Percentiles rank a stretch among this genome's conserved stretches.
Evolutionary conservation across 2,113 vertebrate genomes (phyloP).

Genomic region (Saguinus imperator): DNA sequence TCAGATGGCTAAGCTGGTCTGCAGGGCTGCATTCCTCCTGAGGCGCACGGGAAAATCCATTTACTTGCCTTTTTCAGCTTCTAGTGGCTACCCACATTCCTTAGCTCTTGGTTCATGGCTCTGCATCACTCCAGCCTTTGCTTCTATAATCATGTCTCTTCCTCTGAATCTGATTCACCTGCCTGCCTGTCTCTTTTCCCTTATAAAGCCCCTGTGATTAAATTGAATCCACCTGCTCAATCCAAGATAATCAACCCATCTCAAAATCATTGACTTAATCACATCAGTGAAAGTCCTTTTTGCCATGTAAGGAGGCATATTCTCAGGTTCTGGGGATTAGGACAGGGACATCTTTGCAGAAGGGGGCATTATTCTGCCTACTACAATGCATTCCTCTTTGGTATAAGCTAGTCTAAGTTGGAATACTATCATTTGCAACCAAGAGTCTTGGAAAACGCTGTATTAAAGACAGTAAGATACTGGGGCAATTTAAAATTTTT

Average conservation of each 20-base stretch:
- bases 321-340: not conserved
- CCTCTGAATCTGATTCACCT: not conserved
- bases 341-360: not conserved
- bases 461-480: not conserved
- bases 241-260: not conserved
- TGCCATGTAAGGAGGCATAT: not conserved
- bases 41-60: not conserved
- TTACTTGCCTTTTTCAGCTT: not conserved
- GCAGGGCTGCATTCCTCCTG: not conserved
- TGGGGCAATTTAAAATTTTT: slow-evolving; percentile 7
- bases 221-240: not conserved
- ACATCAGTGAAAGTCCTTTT: not conserved
- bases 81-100: not conserved
- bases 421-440: slow-evolving; percentile 21
- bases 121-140: not conserved
- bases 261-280: slow-evolving; percentile 7
- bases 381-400: slow-evolving; percentile 15
- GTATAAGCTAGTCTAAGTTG: slow-evolving; percentile 1
- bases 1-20: not conserved
- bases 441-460: not conserved
- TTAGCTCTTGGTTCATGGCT: not conserved
- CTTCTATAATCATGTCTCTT: not conserved
- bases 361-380: not conserved
- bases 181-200: not conserved
- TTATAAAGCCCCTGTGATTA: not conserved